Evolutionary conservation across 2,888 invertebrate genomes (phyloP).

Genomic region (Agapostemon virescens): DNA sequence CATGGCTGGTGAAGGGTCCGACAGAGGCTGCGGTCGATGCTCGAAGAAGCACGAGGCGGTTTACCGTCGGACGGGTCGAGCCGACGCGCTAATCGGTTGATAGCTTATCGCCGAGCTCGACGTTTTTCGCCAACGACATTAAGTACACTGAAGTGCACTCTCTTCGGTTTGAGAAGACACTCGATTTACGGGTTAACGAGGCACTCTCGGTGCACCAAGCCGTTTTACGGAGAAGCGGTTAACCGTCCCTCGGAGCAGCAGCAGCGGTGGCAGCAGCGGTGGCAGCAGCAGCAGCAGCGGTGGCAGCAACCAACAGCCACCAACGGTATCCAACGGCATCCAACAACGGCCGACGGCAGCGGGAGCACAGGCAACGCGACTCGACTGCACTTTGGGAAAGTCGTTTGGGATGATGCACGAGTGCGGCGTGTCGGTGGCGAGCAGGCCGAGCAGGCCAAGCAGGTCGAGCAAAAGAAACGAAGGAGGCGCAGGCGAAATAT

Average conservation of each 20-base stretch:
- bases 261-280: background rate
- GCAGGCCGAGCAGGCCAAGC: background rate
- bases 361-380: slow-evolving; percentile 13
- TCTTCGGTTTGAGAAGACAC: slow-evolving; percentile 60
- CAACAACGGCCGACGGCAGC: background rate
- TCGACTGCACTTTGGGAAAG: slow-evolving; percentile 48
- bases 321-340: background rate
- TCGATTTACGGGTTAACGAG: slow-evolving; percentile 63
- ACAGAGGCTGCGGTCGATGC: slow-evolving; percentile 5
- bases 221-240: slow-evolving; percentile 60
- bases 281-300: slow-evolving; percentile 15
- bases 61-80: slow-evolving; percentile 6
- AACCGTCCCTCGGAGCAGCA: slow-evolving; percentile 55
- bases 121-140: slow-evolving; percentile 56
- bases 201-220: slow-evolving; percentile 58
- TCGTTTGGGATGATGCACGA: slow-evolving; percentile 53
- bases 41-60: slow-evolving; percentile 17
- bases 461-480: background rate
- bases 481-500: slow-evolving; percentile 6
- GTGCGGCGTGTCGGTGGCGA: slow-evolving; percentile 17
- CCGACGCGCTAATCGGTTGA: slow-evolving; percentile 31
- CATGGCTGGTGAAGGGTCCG: background rate
- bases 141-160: slow-evolving; percentile 56
- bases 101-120: slow-evolving; percentile 55
- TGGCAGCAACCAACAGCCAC: too few species aligned